A percentile compares a stretch with the other conserved stretches of the same genome.
Conservation (phyloP, 2,888 invertebrate genomes). For the Apamea anceps region DNA sequence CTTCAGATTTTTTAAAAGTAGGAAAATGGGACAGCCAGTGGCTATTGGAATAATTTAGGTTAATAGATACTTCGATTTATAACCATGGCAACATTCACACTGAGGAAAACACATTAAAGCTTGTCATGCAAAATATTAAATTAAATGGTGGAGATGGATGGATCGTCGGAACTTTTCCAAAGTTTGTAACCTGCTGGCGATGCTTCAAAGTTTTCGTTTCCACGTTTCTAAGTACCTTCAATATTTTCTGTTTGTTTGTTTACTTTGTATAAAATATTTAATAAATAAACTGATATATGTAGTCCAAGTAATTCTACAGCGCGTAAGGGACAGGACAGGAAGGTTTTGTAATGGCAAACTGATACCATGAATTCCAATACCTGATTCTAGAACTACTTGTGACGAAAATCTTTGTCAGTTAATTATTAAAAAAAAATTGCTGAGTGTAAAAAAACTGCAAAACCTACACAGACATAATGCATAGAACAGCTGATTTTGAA, state of each 20-base stretch:
- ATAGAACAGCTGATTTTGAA: neutral
- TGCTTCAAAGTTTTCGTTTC: neutral
- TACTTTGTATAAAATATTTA: neutral
- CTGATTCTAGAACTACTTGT: neutral
- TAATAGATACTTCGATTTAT: constrained; percentile 15
- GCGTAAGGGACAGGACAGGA: no score
- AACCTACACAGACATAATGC: neutral
- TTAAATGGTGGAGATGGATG: neutral
- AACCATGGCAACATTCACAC: neutral
- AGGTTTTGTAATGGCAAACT: neutral
- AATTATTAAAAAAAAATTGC: neutral
- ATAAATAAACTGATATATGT: neutral
- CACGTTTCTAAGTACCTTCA: neutral
- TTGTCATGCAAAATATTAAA: neutral
- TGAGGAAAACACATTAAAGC: neutral
- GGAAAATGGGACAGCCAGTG: neutral
- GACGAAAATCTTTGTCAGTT: neutral
- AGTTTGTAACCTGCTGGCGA: neutral
- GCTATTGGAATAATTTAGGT: constrained; percentile 15
- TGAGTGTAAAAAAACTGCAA: neutral
- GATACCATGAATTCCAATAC: neutral
- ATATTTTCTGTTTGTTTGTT: neutral
- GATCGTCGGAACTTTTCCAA: neutral
- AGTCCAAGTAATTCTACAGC: neutral
- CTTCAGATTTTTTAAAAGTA: neutral